Evolutionary conservation across 2,888 invertebrate genomes (phyloP), one percentile per base, ranked within the genome.

Genomic region (Apamea epomidion): DNA sequence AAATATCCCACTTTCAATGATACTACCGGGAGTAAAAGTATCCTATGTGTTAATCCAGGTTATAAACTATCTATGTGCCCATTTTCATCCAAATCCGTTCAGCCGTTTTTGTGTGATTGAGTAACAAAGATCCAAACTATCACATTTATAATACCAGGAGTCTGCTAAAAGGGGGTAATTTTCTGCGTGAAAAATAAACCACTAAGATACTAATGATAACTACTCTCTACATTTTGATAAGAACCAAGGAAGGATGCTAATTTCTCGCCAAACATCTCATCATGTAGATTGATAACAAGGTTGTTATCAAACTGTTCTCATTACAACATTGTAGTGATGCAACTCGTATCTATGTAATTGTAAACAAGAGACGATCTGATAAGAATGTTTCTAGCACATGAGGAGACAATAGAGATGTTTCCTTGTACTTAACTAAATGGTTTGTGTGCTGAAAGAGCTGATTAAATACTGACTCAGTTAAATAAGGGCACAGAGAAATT

Each of bases 361-460:
- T 74, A 84, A 83, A 88, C 85, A 88, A 72, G 42, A n/a, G 68
- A 79, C 72, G 14, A 86, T 86, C 84, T 81, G 89, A 88, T 89
- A 89, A 69, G 7, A 62, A 18, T 48, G 58, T 69, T 67, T 89
- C 76, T 87, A 76, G 81, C 80, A 80, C 70, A 87, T 54, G 69
- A 60, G 42, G 68, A 42, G 76, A 60, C 77, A 84, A 67, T 71
- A 62, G 10, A 75, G 51, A 60, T 14, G 70, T 83, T 85, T 87
- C 85, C 87, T 83, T 76, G 76, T 83, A 79, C 71, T 76, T 67
- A 74, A 16, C 25, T 83, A 80, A 81, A 29, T 87, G 32, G 80
- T 62, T 25, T 70, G 83, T 86, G 51, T 82, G 79, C 67, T 60
- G 69, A 67, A 21, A 58, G 45, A 29, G 51, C 64, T 86, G 68